These are phyloP conservation scores for Drosophila tropicalis DNA, from an alignment of 1,140 invertebrate genomes.

Conservation along the genomic window DNA sequence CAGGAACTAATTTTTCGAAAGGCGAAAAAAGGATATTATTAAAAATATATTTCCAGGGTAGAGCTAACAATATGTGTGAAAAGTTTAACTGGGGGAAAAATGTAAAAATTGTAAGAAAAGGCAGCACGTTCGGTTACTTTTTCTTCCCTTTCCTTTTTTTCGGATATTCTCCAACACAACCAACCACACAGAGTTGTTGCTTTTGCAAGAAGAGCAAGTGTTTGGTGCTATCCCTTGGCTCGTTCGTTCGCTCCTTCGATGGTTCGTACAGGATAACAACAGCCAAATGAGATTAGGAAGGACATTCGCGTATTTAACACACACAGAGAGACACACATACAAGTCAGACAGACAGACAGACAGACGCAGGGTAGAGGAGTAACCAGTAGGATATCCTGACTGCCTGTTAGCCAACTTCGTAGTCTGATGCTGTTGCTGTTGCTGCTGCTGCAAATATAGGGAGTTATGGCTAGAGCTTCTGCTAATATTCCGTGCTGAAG, in stretches of 20 bases:
- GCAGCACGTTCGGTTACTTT: background rate
- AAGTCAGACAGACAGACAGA: conserved; percentile 3
- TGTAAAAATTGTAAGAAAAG: conserved; percentile 37
- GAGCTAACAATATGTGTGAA: conserved; percentile 65
- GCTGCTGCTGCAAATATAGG: conserved; percentile 43
- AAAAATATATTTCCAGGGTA: conserved; percentile 43
- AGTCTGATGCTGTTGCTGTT: background rate
- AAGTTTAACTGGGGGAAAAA: conserved; percentile 64
- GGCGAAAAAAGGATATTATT: background rate
- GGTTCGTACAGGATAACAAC: conserved; percentile 71
- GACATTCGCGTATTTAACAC: conserved; percentile 82
- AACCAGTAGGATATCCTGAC: conserved; percentile 72
- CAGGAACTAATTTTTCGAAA: background rate
- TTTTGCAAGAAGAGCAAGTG: conserved; percentile 17
- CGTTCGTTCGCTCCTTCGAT: conserved; percentile 28
- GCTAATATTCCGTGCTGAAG: conserved; percentile 71
- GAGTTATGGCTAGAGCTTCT: conserved; percentile 46
- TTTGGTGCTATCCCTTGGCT: conserved; percentile 23
- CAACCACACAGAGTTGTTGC: conserved; percentile 54
- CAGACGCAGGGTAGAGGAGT: conserved; percentile 7
- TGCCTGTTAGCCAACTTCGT: conserved; percentile 59
- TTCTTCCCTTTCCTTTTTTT: background rate
- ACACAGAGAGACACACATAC: conserved; percentile 50
- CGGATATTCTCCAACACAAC: conserved; percentile 2
- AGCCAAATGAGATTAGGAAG: conserved; percentile 81